These are phyloP conservation scores for Zophobas atratus DNA, from an alignment of 1,140 invertebrate species.

Conservation along the genomic window DNA sequence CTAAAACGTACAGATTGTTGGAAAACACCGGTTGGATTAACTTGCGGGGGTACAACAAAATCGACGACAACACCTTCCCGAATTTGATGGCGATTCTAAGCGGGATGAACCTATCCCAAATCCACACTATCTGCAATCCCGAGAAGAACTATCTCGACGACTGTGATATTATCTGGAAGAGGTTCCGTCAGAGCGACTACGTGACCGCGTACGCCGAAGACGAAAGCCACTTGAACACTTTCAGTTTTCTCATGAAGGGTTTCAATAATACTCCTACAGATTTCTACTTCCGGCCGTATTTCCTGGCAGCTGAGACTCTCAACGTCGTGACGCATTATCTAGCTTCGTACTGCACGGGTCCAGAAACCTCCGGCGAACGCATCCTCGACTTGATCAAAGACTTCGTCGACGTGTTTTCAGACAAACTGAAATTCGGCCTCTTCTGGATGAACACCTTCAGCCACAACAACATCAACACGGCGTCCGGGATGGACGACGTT, in stretches of 20 bases:
- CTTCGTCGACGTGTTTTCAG: conserved; percentile 73
- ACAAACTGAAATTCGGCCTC: conserved; percentile 75
- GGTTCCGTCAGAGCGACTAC: conserved; percentile 73
- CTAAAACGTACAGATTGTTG: conserved; percentile 78
- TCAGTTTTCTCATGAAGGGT: conserved; percentile 76
- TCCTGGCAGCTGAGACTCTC: conserved; percentile 71
- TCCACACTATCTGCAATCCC: conserved; percentile 71
- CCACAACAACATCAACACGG: conserved; percentile 75
- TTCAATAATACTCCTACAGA: conserved; percentile 80
- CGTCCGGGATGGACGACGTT: conserved; percentile 72
- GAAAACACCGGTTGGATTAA: conserved; percentile 69
- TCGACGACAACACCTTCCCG: conserved; percentile 87
- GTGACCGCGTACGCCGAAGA: conserved; percentile 79
- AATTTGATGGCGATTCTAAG: conserved; percentile 85
- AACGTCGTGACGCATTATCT: conserved; percentile 26
- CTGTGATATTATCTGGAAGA: conserved; percentile 77
- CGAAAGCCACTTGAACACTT: conserved; percentile 72
- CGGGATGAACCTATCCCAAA: conserved; percentile 72
- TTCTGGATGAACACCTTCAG: conserved; percentile 80
- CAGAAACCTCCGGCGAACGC: conserved; percentile 70
- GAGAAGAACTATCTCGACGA: conserved; percentile 68
- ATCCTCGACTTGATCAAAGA: conserved; percentile 73
- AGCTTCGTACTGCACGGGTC: conserved; percentile 70
- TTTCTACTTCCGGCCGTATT: conserved; percentile 81
- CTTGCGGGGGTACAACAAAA: conserved; percentile 77